Base-by-base conservation (phyloP, 2,797 vertebrate genomes). In the Dendrocincla fuliginosa region DNA sequence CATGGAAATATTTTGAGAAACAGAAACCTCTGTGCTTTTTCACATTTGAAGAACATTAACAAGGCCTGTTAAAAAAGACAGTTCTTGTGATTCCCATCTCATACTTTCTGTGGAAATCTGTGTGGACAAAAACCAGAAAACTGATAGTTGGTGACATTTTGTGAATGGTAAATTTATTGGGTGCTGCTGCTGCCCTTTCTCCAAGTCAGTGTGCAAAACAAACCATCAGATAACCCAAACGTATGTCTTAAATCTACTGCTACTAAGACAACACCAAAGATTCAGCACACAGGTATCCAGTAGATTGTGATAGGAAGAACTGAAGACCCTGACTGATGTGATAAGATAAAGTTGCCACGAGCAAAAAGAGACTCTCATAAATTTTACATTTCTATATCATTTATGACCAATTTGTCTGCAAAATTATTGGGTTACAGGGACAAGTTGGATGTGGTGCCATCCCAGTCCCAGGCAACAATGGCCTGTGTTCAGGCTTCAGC, bases 1-100 rank as follows among this genome's bases (percentile, higher is more conserved):
- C 64, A 37, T 50, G 60, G 87, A 82, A 93, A 83, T 90, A 77
- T 50, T 90, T 39, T 60, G 75, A 93, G 71, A 90, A 86, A 87
- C 11, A 70, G 52, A 93, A 92, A 64, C 37, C 22, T 84, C 52
- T 67, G 18, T 79, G 53, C 25, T 59, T 82, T 61, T 88, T 57
- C 47, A 56, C 24, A 32, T 79, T 44, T 79, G 74, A 68, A 53
- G 57, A 78, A 25, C 3, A 2, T 55, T 50, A 73, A 52, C 25
- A 30, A 93, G 15, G 17, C 20, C 10, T 65, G 42, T 59, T 55
- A 84, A 70, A 64, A 81, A 71, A 71, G 19, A 33, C 33, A 90
- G 13, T 73, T 65, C 15, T 47, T 78, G 24, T 56, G 63, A 71
- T 23, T 25, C 18, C 46, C 11, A 60, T 70, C 35, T 84, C 35